A percentile compares a stretch with the other conserved stretches of the same genome.
phyloP scores from a whole-genome alignment of 2,888 invertebrate genomes.

The Pediacus dermestoides region DNA sequence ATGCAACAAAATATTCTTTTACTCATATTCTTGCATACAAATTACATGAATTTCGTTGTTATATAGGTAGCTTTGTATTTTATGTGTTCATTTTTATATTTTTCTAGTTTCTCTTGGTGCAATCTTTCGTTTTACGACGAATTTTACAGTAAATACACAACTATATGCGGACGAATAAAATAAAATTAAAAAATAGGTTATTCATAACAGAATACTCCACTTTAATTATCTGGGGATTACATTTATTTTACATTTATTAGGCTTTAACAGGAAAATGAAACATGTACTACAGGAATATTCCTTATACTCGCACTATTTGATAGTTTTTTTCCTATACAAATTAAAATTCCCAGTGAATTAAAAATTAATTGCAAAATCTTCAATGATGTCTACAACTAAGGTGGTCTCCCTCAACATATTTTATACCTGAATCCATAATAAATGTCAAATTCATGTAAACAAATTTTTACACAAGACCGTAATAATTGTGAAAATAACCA shows the following conservation, averaged over 20 bases:
- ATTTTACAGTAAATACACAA: too few relatives aligned
- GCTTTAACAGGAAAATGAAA: too few relatives aligned
- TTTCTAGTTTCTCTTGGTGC: conserved; percentile 1
- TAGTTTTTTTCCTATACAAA: too few relatives aligned
- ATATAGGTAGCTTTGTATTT: neutral
- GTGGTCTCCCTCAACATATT: conserved; percentile 15
- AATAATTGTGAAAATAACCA: conserved; percentile 13
- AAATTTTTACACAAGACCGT: conserved; percentile 7
- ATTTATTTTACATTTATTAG: too few relatives aligned
- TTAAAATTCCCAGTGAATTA: too few relatives aligned
- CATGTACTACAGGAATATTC: too few relatives aligned
- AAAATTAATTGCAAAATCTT: conserved; percentile 2
- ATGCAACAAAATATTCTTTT: conserved; percentile 6
- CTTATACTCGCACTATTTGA: too few relatives aligned
- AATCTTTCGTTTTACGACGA: conserved; percentile 1
- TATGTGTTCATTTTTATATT: conserved; percentile 4
- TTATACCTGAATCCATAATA: conserved; percentile 11
- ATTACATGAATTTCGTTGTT: conserved; percentile 6
- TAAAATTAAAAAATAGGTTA: too few relatives aligned
- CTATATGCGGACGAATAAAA: too few relatives aligned
- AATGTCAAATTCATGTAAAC: conserved; percentile 16
- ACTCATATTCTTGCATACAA: conserved; percentile 8
- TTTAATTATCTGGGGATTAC: too few relatives aligned
- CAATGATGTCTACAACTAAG: conserved; percentile 6
- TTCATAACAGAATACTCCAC: too few relatives aligned